phyloP scores from a whole-genome alignment of 2,797 vertebrate species.

The Eleutherodactylus coqui region DNA sequence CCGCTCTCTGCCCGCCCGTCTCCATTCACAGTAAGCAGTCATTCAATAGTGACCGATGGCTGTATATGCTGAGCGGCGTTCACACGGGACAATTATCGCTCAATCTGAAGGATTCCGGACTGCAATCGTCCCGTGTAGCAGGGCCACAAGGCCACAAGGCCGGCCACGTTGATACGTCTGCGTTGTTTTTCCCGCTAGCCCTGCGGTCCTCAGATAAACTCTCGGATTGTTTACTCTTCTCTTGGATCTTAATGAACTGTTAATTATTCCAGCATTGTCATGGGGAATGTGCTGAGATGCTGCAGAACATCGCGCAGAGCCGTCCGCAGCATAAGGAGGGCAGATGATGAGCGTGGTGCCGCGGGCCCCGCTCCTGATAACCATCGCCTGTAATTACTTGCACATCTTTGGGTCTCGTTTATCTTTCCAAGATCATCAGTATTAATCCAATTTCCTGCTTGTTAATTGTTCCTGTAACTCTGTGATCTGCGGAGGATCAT shows the following conservation, averaged over 20 bases:
- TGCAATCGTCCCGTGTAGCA: too few relatives aligned
- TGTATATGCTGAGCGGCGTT: too few relatives aligned
- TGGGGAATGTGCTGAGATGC: neutral
- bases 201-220: neutral
- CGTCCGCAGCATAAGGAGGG: neutral
- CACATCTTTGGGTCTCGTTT: neutral
- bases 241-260: neutral
- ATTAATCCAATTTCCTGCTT: conserved; percentile 9
- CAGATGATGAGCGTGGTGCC: conserved; percentile 21
- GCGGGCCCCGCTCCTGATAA: neutral
- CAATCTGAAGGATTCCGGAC: too few relatives aligned
- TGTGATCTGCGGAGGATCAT: neutral
- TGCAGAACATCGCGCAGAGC: neutral
- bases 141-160: too few relatives aligned
- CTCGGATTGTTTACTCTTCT: neutral
- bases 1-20: too few relatives aligned
- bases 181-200: too few relatives aligned
- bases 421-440: neutral
- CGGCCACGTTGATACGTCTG: too few relatives aligned
- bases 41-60: too few relatives aligned
- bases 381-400: neutral
- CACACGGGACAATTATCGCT: too few relatives aligned
- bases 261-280: conserved; percentile 4
- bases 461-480: neutral
- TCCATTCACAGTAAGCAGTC: too few relatives aligned